Evolutionary conservation across 1,140 invertebrate species (phyloP), one percentile per base, ranked within the genome.

Genomic region (Phortica variegata): DNA sequence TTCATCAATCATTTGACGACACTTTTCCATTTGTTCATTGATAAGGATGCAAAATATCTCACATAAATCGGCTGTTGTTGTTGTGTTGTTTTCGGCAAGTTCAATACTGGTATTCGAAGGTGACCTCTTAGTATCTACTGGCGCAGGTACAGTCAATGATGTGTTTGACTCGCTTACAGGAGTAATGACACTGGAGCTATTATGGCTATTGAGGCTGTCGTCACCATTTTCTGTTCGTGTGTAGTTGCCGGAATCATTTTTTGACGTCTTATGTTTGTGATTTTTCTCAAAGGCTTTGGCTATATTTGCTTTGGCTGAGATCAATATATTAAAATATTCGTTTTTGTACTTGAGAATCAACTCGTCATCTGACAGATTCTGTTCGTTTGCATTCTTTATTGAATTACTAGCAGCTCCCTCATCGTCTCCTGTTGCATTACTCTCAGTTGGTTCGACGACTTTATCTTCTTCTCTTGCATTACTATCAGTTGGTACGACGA

Each of bases 1-100:
- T 21, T 79, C 77, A 0, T 80, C 79, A 5, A 87, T 81, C 59
- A 85, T 81, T 13, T 81, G 79, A 29, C 89, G 85, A 6, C 88
- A 88, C 48, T 87, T 84, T 3, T 85, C 78, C 37, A 91, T 77
- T 61, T 89, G 88, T 13, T 83, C 81, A 60, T 89, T 86, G 43
- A 91, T 85, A 18, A 89, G 77, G 2, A 84, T 83, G 71, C 87
- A 89, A 16, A 90, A 79, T 54, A 86, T 84, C 32, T 84, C 85
- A 69, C 87, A 90, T 9, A 88, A 85, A 31, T 68, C 57, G 1
- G 50, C 43, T 39, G 52, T 19, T 2, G 42, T 31, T 58, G 51
- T 13, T 50, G 43, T 2, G 13, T 19, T 17, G 18, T 36, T 54
- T 2, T 13, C 36, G 5, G 54, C 18, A 17, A 70, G 43, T 17